These are phyloP conservation scores for Crypturellus tataupa DNA, from an alignment of 2,797 vertebrate species.

Conservation along the genomic window DNA sequence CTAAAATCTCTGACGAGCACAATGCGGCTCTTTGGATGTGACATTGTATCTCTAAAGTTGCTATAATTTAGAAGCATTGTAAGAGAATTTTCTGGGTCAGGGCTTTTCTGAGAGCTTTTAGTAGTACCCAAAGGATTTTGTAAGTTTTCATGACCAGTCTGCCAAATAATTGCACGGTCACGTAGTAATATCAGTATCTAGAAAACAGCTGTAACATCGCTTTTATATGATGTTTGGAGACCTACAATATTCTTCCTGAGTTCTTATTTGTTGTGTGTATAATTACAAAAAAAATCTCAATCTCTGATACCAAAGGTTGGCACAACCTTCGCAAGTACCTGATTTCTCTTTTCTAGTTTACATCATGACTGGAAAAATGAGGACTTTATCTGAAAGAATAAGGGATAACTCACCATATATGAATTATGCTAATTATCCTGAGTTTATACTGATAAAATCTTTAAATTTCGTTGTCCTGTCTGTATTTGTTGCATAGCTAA, in stretches of 20 bases:
- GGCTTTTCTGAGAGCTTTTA: not conserved
- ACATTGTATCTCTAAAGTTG: not conserved
- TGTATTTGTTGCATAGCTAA: not conserved
- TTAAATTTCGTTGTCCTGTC: not conserved
- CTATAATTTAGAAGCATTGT: not conserved
- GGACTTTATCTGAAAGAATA: not conserved
- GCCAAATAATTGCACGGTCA: not conserved
- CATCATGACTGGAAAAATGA: not conserved
- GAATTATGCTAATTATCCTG: not conserved
- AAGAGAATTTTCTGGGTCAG: not conserved
- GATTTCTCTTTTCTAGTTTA: not conserved
- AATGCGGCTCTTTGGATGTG: not conserved
- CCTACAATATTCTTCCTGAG: not conserved
- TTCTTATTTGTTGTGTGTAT: not conserved
- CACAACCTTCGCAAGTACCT: not conserved
- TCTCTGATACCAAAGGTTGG: not conserved
- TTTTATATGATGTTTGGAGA: not conserved
- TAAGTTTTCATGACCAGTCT: not conserved
- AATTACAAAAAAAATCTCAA: not conserved
- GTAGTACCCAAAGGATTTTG: not conserved
- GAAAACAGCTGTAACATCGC: not conserved
- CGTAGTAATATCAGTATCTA: not conserved
- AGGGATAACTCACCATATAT: not conserved
- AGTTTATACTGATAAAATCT: not conserved
- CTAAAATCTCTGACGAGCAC: not conserved